Evolutionary conservation across 2,113 vertebrate species (phyloP).

Genomic region (Orcinus orca): DNA sequence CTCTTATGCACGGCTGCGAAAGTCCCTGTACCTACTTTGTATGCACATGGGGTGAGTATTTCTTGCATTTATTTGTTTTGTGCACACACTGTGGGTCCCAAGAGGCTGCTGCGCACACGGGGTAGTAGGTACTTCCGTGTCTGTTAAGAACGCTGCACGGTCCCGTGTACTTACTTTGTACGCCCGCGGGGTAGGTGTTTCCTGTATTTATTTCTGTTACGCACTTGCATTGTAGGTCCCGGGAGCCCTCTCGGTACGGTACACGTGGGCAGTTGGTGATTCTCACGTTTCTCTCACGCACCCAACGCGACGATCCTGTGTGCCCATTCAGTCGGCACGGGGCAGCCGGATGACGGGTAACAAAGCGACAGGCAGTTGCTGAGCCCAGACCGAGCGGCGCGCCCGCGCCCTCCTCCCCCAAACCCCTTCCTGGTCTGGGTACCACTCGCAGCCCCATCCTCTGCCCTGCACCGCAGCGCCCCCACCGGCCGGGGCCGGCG

Average conservation of each 20-base stretch:
- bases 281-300: background rate
- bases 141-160: background rate
- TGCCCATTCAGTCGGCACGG: background rate
- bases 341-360: background rate
- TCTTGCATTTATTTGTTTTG: slow-evolving; percentile 17
- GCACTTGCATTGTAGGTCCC: slow-evolving; percentile 2
- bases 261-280: slow-evolving; percentile 45
- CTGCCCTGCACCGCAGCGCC: background rate
- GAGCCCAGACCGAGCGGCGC: background rate
- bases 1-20: background rate
- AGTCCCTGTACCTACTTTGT: background rate
- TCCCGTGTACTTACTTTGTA: slow-evolving; percentile 50
- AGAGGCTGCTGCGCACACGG: background rate
- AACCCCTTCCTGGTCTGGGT: background rate
- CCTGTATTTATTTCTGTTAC: slow-evolving; percentile 48
- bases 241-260: background rate
- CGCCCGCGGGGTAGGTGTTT: slow-evolving; percentile 54
- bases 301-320: background rate
- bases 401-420: background rate
- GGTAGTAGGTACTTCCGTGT: background rate
- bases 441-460: background rate
- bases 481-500: slow-evolving; percentile 29
- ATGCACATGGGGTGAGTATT: background rate
- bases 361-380: slow-evolving; percentile 40
- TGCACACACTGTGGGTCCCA: background rate